Evolutionary conservation across 2,113 vertebrate genomes (phyloP), one percentile per base, ranked within the genome.

Genomic region (Sylvilagus bachmani): DNA sequence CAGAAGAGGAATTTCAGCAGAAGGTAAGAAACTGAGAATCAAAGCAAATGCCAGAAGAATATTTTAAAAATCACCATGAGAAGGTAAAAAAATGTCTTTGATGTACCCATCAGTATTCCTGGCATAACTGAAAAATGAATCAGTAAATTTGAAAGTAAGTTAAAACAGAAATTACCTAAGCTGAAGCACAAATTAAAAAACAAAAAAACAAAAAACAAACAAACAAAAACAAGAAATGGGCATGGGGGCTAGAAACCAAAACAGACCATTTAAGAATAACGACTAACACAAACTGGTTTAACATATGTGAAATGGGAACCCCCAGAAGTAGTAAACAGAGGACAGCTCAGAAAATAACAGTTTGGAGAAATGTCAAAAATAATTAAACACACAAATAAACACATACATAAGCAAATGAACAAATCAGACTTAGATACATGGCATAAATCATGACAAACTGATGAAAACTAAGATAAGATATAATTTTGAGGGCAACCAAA

Each of bases 401-500:
- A 61, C 67, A 71, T 70, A 89, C 21, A 75, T 62, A 93, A 87
- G 70, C 10, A 61, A 73, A 71, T 61, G 31, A 80, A 88, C 55
- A 80, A 71, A 92, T 13, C 51, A 91, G 53, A 92, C 3, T 86
- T 77, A 80, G 21, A 66, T 44, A 44, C 7, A 89, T 11, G 51
- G 8, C 44, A 44, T 44, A 44, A 44, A 44, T 83, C 22, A 67
- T 61, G 27, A 69, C 64, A 86, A 91, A 96, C 9, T 83, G 66
- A 31, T 92, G 6, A 70, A 16, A 79, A 87, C 8, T 75, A 33
- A 80, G 55, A 83, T 49, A 81, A 89, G 14, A 92, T 86, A 93
- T 87, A 90, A 86, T 86, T 4, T 44, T 78, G 11, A 89, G 16
- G 25, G 12, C 33, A 91, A 82, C 3, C n/a, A 92, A 95, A 90